Base-by-base conservation (phyloP, 1,140 invertebrate genomes). In the Leptinotarsa defecta region DNA sequence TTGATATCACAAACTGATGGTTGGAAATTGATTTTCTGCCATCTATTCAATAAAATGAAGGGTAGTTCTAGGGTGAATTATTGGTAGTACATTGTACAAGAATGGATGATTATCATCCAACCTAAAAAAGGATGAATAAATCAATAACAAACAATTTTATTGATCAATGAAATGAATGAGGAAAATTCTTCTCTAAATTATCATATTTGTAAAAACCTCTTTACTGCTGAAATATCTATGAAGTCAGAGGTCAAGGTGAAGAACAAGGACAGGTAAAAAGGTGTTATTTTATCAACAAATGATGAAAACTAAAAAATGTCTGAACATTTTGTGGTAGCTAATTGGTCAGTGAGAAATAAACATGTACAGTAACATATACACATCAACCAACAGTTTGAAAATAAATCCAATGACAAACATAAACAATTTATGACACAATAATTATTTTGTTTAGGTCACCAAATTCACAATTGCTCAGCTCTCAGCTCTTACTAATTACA, bases 401-500 rank as follows among this genome's bases (percentile, higher is more conserved):
- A 20, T 62, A 24, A 27, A 34, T 34, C 34, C 20, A 20, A 65
- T 4, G 20, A 65, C 64, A 65, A 22, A 27, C 22, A 65, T 22
- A 65, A 34, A 65, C 64, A 57, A 57, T 57, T 65, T 15, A 65
- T 65, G 64, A 65, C 22, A 65, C 15, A 65, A 65, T 24, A 24
- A 24, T 24, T 65, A 65, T 24, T 65, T 62, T 72, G 71, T 72
- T 72, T 72, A 72, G 52, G 43, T 61, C 71, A 72, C 57, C 61
- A 24, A 62, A 72, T 72, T 71, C 52, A 22, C 64, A 72, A 72
- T 17, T 24, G 24, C 15, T 13, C 61, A 27, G n/a, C 22, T 62
- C 5, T 22, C 61, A 27, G 17, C 22, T 62, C 61, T 27, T 72
- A 72, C 24, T 72, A 57, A 72, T 72, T 22, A 20, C 5, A 61